Evolutionary conservation across 2,113 vertebrate species (phyloP), one percentile per base, ranked within the genome.

Genomic region (Megaceryle torquata): DNA sequence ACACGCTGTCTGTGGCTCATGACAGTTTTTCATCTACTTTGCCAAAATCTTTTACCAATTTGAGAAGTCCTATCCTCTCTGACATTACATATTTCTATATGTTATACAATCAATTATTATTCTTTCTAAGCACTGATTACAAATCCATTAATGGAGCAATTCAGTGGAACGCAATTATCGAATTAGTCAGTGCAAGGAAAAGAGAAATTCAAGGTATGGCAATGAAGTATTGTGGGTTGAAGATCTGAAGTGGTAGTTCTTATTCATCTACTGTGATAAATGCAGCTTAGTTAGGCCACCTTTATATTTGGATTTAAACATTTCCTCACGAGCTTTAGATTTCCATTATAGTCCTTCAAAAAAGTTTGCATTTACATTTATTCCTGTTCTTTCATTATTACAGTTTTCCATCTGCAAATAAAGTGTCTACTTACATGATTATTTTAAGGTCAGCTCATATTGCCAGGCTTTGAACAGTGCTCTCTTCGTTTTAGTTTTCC

Each of bases 401-500:
- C 37, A 48, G 19, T 95, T 84, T 84, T 93, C 88, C 50, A 21
- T 86, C 88, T 89, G 26, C 82, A 91, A 92, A 85, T 33, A 61
- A 72, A 78, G 16, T 81, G 81, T 43, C 56, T 77, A 76, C 77
- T 94, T 78, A 79, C 12, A 5, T 77, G 5, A 7, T 88, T 86
- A 26, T 39, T 87, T 9, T 50, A 76, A 64, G 33, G 70, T 50
- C 74, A 80, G 19, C 20, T 85, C 43, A 53, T n/a, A 18, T 12
- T 63, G 57, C 71, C 74, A 54, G 53, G 29, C 24, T 78, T 61
- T 85, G 72, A 94, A 65, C 10, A 54, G 50, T 25, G 65, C 64
- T 92, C 25, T 50, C 72, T 87, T 64, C 86, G 31, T 60, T 54
- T 89, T 72, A 17, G 39, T 87, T 82, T 82, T 68, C 70, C 44